phyloP scores from a whole-genome alignment of 2,113 vertebrate genomes.

The Nothoprocta perdicaria region DNA sequence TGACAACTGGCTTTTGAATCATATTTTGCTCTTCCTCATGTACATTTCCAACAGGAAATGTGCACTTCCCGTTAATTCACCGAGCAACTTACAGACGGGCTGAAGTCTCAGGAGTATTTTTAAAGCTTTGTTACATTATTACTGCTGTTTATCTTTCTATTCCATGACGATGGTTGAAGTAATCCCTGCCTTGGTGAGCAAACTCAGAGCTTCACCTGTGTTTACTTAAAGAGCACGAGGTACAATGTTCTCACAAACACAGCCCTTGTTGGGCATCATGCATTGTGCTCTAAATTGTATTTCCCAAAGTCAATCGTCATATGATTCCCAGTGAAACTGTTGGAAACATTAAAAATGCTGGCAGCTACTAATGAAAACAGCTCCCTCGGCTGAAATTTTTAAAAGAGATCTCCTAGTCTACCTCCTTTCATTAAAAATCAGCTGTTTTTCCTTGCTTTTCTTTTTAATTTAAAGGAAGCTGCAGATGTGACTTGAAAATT shows the following conservation, averaged over 20 bases:
- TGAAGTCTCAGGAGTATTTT: not conserved
- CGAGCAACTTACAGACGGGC: not conserved
- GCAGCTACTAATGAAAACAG: not conserved
- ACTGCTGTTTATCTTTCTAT: conserved; percentile 34
- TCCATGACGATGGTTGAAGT: not conserved
- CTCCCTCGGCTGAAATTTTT: not conserved
- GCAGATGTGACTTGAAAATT: not conserved
- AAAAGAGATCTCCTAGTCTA: not conserved
- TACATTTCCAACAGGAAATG: too few relatives aligned
- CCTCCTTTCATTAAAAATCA: not conserved
- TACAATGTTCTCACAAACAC: not conserved
- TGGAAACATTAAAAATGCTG: not conserved
- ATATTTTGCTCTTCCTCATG: not conserved
- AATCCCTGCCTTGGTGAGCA: not conserved
- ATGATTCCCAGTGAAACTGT: not conserved
- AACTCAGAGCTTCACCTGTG: conserved; percentile 14
- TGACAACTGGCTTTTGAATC: not conserved
- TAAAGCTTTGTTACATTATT: not conserved
- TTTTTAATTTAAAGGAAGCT: not conserved
- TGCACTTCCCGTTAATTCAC: not conserved
- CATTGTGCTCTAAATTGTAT: not conserved
- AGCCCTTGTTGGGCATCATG: not conserved
- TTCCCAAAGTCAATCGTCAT: not conserved
- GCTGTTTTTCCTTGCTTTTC: not conserved
- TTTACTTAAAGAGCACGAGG: not conserved